phyloP scores from a whole-genome alignment of 2,888 invertebrate species.

The Eupelmus urozonus region DNA sequence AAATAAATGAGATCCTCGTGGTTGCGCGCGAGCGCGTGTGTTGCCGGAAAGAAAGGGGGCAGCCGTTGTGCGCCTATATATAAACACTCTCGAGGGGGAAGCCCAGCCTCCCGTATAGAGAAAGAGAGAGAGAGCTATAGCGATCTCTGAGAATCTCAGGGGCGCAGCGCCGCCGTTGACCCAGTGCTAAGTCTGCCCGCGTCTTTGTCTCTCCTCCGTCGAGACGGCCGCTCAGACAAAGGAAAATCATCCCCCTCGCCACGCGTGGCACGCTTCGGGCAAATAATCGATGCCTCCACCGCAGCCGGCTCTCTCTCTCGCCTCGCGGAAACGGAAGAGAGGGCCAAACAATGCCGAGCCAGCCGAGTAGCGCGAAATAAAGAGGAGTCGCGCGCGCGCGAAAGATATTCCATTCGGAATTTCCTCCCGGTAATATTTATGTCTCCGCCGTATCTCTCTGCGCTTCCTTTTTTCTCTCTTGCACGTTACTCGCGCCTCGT shows the following conservation, averaged over 20 bases:
- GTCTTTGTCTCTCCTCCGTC: constrained; percentile 43
- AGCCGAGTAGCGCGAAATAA: constrained; percentile 41
- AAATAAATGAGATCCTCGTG: too few relatives aligned
- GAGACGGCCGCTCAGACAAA: constrained; percentile 59
- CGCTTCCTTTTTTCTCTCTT: background rate
- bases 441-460: too few relatives aligned
- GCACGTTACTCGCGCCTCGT: background rate
- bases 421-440: constrained; percentile 43
- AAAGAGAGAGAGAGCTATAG: constrained; percentile 4
- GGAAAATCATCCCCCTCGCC: constrained; percentile 59
- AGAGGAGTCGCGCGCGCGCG: constrained; percentile 5
- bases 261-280: constrained; percentile 34
- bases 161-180: constrained; percentile 62
- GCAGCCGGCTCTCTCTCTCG: background rate
- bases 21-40: too few relatives aligned
- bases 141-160: background rate
- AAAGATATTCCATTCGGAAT: constrained; percentile 2
- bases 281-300: constrained; percentile 47
- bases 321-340: constrained; percentile 32
- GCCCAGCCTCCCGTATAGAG: background rate
- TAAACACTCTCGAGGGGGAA: background rate
- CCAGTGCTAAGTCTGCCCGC: constrained; percentile 59
- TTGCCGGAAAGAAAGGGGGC: constrained; percentile 3
- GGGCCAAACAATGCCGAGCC: constrained; percentile 28
- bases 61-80: background rate